phyloP scores from a whole-genome alignment of 2,888 invertebrate species.

The Zelleria hepariella region DNA sequence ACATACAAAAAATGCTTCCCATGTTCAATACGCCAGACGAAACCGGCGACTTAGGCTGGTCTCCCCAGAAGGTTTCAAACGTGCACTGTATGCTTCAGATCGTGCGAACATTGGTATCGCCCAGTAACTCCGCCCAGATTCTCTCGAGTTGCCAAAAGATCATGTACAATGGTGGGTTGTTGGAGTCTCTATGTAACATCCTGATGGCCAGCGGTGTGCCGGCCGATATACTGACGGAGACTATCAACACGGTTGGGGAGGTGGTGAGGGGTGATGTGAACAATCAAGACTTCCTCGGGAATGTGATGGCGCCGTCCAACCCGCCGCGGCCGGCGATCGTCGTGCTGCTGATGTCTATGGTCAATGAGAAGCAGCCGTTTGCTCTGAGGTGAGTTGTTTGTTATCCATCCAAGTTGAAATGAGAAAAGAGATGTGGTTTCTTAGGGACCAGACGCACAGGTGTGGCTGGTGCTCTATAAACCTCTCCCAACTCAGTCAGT shows the following conservation, averaged over 20 bases:
- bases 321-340: constrained; percentile 96
- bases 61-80: constrained; percentile 94
- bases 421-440: too few species aligned
- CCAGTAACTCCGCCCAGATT: constrained; percentile 91
- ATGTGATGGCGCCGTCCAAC: constrained; percentile 91
- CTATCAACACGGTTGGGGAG: constrained; percentile 95
- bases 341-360: constrained; percentile 97
- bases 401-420: too few species aligned
- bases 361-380: constrained; percentile 97
- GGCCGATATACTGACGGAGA: constrained; percentile 95
- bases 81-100: constrained; percentile 93
- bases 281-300: constrained; percentile 93
- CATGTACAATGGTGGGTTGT: constrained; percentile 86
- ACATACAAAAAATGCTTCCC: constrained; percentile 89
- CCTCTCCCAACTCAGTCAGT: too few species aligned
- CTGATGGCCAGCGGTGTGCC: constrained; percentile 97
- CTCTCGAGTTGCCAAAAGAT: constrained; percentile 87
- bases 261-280: constrained; percentile 89
- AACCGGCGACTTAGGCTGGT: constrained; percentile 84
- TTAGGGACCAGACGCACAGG: too few species aligned
- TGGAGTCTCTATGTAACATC: constrained; percentile 88
- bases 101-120: constrained; percentile 92
- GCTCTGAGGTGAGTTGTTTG: constrained; percentile 49
- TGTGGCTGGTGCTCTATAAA: too few species aligned
- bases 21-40: constrained; percentile 88